These are phyloP conservation scores for Clamator glandarius DNA, from an alignment of 2,797 vertebrate genomes.

Conservation along the genomic window DNA sequence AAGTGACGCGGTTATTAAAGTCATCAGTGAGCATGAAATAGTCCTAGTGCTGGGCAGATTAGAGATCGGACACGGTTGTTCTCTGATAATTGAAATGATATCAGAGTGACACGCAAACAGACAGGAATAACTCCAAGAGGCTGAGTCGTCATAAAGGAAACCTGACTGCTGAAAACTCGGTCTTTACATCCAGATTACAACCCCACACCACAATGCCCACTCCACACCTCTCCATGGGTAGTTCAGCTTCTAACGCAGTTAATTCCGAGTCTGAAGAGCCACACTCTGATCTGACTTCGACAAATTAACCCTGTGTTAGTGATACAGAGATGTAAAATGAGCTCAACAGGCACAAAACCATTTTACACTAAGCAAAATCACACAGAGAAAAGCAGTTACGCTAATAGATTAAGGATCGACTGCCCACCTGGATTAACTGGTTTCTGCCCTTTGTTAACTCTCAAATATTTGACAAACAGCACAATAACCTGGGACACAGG, in stretches of 20 bases:
- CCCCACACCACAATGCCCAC: background rate
- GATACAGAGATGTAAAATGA: background rate
- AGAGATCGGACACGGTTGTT: background rate
- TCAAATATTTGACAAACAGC: background rate
- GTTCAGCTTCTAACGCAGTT: background rate
- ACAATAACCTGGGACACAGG: rapidly evolving
- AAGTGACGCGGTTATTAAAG: background rate
- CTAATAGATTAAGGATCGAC: background rate
- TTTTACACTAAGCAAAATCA: background rate
- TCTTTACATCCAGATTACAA: background rate
- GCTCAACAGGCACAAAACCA: background rate
- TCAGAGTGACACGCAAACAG: background rate
- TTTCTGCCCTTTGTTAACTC: background rate
- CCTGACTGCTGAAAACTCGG: background rate
- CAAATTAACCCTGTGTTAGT: background rate
- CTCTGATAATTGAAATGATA: background rate
- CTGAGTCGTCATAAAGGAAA: background rate
- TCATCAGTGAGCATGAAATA: background rate
- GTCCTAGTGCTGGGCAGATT: background rate
- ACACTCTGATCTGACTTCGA: background rate
- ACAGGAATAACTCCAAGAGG: background rate
- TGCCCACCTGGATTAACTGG: background rate
- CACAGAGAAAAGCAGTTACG: background rate
- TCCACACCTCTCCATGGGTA: rapidly evolving
- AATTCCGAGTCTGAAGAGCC: background rate